Base-by-base conservation (phyloP, 2,888 invertebrate genomes). In the Coelogynopora nodosa region DNA sequence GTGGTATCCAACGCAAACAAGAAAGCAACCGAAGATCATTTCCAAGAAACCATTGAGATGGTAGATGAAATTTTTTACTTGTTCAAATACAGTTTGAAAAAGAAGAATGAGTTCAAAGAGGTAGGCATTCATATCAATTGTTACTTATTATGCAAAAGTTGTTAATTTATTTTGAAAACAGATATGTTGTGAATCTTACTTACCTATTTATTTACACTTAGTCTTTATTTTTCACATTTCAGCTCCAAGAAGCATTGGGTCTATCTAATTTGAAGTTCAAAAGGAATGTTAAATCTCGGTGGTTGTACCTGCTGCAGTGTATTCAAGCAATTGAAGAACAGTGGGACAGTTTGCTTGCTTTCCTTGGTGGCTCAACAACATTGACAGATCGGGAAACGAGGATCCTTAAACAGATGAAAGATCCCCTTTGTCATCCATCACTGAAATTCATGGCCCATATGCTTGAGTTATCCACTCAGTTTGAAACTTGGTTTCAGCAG, bases 1-100 rank as follows among this genome's bases (percentile, higher is more conserved):
- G 31, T 67, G 5, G 84, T 84, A 67, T 29, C 84, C 0, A 84
- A 84, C 49, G 84, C 84, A 81, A 30, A 84, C 67, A 31, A 67
- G 49, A 29, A 84, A 10, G 49, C 49, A 27, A 30, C 30, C 10
- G 49, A 29, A 0, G 27, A 82, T 49, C 26, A 26, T 27, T 80
- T 80, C 80, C 23, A 27, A 26, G 80, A 80, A 26, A 80, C 29
- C 23, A 27, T 80, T 80, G 29, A 80, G 26, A 23, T 80, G 26
- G 80, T 80, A 23, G 80, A 80, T 80, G 80, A 80, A 26, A 80
- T 80, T 27, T 80, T 26, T 27, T 80, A 80, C 29, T 26, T 27
- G 29, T 80, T 80, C 80, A 80, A 80, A 80, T 80, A 26, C 29
- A 80, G 26, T 27, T 80, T 80, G 80, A 80, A 80, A 27, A 80